Evolutionary conservation across 1,140 invertebrate genomes (phyloP).

Genomic region (Zophobas morio): DNA sequence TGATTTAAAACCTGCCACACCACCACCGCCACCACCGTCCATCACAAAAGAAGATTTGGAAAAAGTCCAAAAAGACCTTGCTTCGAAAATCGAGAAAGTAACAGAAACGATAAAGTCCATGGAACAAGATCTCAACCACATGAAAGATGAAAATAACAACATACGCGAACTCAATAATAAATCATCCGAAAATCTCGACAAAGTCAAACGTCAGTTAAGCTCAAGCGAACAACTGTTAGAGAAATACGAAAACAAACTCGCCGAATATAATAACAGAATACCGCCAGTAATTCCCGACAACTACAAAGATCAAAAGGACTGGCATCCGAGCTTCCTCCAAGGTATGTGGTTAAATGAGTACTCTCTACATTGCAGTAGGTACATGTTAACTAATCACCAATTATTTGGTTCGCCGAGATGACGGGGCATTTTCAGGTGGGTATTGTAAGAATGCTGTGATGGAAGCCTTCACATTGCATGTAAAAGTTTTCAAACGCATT

Average conservation of each 20-base stretch:
- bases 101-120: slow-evolving; percentile 71
- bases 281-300: slow-evolving; percentile 51
- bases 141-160: slow-evolving; percentile 63
- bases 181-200: slow-evolving; percentile 62
- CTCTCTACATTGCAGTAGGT: too few species aligned
- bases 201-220: slow-evolving; percentile 62
- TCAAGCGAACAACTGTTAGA: slow-evolving; percentile 70
- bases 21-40: slow-evolving; percentile 55
- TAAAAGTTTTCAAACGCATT: too few species aligned
- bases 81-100: slow-evolving; percentile 72
- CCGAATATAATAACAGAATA: slow-evolving; percentile 70
- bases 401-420: too few species aligned
- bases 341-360: slow-evolving; percentile 39
- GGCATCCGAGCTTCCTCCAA: slow-evolving; percentile 66
- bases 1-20: slow-evolving; percentile 1
- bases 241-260: slow-evolving; percentile 71
- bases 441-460: too few species aligned
- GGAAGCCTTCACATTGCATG: too few species aligned
- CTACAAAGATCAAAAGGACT: slow-evolving; percentile 68
- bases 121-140: slow-evolving; percentile 69
- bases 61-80: slow-evolving; percentile 71
- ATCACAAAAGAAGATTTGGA: slow-evolving; percentile 65
- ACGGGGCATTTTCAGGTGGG: too few species aligned
- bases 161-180: slow-evolving; percentile 59
- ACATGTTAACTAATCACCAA: too few species aligned